These are phyloP conservation scores for Urosaurus nigricauda DNA, from an alignment of 2,797 vertebrate species.

Conservation along the genomic window DNA sequence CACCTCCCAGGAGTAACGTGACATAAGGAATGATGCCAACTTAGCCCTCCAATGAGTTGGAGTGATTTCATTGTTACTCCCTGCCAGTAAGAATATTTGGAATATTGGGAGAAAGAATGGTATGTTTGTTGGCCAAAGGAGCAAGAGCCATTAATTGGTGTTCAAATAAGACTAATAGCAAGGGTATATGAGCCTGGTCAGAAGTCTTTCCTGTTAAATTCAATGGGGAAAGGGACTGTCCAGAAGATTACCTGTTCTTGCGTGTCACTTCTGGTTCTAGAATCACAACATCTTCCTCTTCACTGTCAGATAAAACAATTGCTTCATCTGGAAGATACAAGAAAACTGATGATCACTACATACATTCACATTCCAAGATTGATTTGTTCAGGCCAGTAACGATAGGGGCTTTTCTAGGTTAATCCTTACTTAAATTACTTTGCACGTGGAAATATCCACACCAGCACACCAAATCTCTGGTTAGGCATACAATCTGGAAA, in stretches of 20 bases:
- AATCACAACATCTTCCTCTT: constrained; percentile 94
- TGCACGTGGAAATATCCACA: neutral
- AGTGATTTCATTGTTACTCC: too few relatives aligned
- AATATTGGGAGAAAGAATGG: too few relatives aligned
- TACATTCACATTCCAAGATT: neutral
- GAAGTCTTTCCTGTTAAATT: neutral
- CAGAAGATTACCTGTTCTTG: constrained; percentile 71
- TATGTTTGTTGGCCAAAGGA: too few relatives aligned
- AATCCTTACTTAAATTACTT: neutral
- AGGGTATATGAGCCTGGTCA: too few relatives aligned
- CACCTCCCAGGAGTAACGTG: too few relatives aligned
- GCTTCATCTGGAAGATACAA: constrained; percentile 80
- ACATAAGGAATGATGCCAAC: too few relatives aligned
- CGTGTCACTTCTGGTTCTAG: constrained; percentile 82
- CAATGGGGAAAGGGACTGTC: neutral
- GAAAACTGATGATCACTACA: neutral
- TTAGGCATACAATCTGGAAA: neutral
- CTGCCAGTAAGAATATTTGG: too few relatives aligned
- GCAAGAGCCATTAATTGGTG: too few relatives aligned
- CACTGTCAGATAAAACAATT: constrained; percentile 91
- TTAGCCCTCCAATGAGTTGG: too few relatives aligned
- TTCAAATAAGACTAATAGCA: too few relatives aligned
- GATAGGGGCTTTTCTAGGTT: neutral
- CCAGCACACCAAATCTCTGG: neutral
- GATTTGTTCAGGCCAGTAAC: neutral